Conservation (phyloP, 2,797 vertebrate species). For the Sylvia borin region DNA sequence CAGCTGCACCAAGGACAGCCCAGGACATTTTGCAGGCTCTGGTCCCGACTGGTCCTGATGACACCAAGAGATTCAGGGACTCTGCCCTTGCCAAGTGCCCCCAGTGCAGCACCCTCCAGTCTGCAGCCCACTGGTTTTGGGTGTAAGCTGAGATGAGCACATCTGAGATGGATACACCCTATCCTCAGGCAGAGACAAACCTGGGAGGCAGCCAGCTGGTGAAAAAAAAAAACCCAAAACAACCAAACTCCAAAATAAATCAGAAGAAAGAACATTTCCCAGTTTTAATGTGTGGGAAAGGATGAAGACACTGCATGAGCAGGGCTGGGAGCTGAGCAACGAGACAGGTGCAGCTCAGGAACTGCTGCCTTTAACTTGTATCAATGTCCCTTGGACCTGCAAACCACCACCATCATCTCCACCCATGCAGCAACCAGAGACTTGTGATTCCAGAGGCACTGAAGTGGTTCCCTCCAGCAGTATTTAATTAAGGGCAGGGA, state of each 20-base stretch:
- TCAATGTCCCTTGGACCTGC: not conserved
- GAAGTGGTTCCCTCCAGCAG: not conserved
- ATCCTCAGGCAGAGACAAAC: not conserved
- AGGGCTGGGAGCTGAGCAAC: not conserved
- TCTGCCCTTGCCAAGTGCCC: not conserved
- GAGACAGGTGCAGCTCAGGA: not conserved
- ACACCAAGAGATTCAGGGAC: not conserved
- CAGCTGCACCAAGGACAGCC: not conserved
- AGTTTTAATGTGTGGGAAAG: not conserved
- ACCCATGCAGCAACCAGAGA: not conserved
- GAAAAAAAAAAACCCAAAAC: not conserved
- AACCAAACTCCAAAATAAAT: not conserved
- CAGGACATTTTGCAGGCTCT: rapidly evolving
- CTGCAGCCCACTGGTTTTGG: not conserved
- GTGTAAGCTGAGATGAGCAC: not conserved
- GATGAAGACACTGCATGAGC: not conserved
- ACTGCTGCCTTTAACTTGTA: not conserved
- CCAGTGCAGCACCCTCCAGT: not conserved
- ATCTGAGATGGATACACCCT: too few relatives aligned
- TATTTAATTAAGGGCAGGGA: not conserved
- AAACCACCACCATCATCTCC: not conserved
- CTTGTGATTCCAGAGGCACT: not conserved
- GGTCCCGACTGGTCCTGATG: not conserved
- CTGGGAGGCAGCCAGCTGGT: not conserved
- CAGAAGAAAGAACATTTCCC: not conserved